phyloP scores from a whole-genome alignment of 2,113 vertebrate genomes.

The Scomber japonicus region DNA sequence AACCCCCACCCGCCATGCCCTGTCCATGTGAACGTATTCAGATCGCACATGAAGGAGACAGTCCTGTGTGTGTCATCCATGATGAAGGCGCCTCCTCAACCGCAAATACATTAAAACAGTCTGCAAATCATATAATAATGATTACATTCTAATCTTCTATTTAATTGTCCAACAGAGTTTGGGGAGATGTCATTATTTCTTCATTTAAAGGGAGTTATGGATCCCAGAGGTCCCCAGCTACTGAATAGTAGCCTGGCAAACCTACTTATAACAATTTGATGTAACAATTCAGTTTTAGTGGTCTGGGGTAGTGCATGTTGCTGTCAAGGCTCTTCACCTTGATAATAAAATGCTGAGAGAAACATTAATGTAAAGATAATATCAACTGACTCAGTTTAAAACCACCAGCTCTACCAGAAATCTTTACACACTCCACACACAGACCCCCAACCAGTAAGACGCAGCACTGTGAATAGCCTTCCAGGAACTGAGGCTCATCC shows the following conservation, averaged over 20 bases:
- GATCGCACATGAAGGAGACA: background rate
- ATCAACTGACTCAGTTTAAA: background rate
- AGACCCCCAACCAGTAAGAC: conserved; percentile 17
- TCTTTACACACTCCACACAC: background rate
- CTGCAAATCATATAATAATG: conserved; percentile 11
- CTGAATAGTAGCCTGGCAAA: conserved; percentile 5
- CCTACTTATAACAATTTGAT: background rate
- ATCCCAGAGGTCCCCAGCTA: conserved; percentile 2
- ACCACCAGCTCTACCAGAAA: background rate
- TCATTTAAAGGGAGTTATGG: conserved; percentile 22
- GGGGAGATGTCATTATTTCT: background rate
- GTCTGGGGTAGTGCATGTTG: background rate
- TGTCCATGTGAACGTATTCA: background rate
- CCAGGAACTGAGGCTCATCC: conserved; percentile 34
- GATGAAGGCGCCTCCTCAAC: conserved; percentile 34
- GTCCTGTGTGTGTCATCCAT: background rate
- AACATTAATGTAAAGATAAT: no score
- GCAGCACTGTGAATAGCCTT: conserved; percentile 57
- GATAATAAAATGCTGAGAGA: no score
- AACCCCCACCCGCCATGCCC: background rate
- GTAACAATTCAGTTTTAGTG: background rate
- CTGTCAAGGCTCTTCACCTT: background rate
- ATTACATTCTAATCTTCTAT: conserved; percentile 7
- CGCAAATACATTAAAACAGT: conserved; percentile 36
- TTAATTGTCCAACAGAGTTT: conserved; percentile 3